Evolutionary conservation across 2,113 vertebrate genomes (phyloP), one percentile per base, ranked within the genome.

Genomic region (Cebidichthys violaceus): DNA sequence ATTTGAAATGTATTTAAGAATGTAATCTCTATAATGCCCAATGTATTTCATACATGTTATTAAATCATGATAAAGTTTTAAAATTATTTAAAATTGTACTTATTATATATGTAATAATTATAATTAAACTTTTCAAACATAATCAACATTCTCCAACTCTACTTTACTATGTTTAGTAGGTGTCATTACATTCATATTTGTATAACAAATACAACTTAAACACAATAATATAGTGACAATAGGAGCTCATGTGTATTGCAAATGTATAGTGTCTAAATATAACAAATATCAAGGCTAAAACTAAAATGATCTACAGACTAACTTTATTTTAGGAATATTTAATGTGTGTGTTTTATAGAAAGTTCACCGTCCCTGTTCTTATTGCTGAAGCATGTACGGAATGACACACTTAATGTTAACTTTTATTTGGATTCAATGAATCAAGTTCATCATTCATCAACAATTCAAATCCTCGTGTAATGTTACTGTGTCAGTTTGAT

Each of bases 401-500:
- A 45, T 59, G 4, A 47, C 50, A 9, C 18, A 13, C 11, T 27
- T 4, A n/a, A n/a, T 37, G 18, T 6, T 70, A 15, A 22, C 24
- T n/a, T 61, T 29, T 50, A 61, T 66, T 78, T 75, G 31, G 13
- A 78, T 65, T 43, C 15, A 55, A 0, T 20, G 4, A 45, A 57
- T 79, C 8, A 31, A 6, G 11, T 62, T 66, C n/a, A 54, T 24
- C 29, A 35, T 45, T 50, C 37, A 47, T 70, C 60, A 69, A 13
- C 43, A 37, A 10, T 37, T 74, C 18, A 54, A 10, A 66, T 29
- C 2, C 3, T 2, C 1, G 13, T 13, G 9, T 41, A 35, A 59
- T 22, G 57, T 67, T 33, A 15, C 22, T 6, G 24, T 77, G 77
- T 75, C 81, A 62, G 65, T 59, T 57, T 79, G 83, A 80, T 50